Evolutionary conservation across 53 echinoderm and acorn worm species (phyloP), one percentile per base, ranked within the genome.

Genomic region (Antedon mediterranea): DNA sequence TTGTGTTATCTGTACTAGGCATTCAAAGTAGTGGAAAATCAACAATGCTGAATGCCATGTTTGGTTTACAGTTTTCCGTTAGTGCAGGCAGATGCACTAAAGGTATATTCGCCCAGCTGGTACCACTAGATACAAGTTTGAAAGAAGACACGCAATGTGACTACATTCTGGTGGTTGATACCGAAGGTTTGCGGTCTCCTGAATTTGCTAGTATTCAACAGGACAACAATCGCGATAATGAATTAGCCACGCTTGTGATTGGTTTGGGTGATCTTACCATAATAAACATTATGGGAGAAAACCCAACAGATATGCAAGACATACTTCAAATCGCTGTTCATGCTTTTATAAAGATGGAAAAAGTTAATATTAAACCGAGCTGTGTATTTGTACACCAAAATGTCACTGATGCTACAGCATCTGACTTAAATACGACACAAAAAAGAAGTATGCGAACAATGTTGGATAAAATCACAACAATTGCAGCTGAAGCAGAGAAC

Each of bases 381-480:
- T 85, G 81, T 30, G 77, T 81, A 4, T 85, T 85, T 85, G 74
- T 85, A 37, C 86, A 85, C 72, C 86, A 85, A 78, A 85, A 85
- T 72, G 81, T 85, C 37, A 81, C 81, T 14, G 72, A 81, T 26
- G 81, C 43, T 32, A 42, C 77, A 41, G 86, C 86, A 1, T 77
- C 81, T 0, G 81, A 76, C n/a, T n/a, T 77, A 23, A 72, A 71
- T 73, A 81, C 57, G 1, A 18, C 57, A 18, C 57, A 57, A 23
- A 57, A 57, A 26, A 57, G 57, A 23, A 57, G 14, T 32, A 43
- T 85, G 31, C 77, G 78, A 30, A 73, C 85, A n/a, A 1, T 31
- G 28, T 32, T 85, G 28, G 86, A 85, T 85, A 79, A 76, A 8
- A 85, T 85, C 57, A 73, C 81, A 28, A 77, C 43, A 29, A 78